Conservation (phyloP, 2,797 vertebrate species). For the Hippocampus kuda region DNA sequence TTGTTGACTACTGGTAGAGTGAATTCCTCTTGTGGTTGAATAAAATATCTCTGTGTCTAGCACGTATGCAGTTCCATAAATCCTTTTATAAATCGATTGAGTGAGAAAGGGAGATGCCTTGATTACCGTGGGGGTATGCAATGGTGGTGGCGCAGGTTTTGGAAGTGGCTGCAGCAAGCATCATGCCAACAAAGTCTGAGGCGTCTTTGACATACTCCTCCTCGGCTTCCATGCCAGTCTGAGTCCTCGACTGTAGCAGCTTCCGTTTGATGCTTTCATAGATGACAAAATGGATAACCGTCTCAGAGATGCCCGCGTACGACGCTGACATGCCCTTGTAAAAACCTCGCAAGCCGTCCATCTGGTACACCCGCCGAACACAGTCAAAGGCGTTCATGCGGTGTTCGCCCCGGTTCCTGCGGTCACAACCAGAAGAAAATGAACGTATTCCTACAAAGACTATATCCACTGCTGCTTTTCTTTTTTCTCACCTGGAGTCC, state of each 20-base stretch:
- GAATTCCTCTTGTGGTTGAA: no score
- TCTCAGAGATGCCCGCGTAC: constrained; percentile 98
- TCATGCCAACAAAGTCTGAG: constrained; percentile 94
- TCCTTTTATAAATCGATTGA: background rate
- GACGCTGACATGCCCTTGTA: constrained; percentile 98
- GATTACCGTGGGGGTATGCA: constrained; percentile 73
- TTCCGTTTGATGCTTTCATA: constrained; percentile 97
- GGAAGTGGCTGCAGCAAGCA: constrained; percentile 96
- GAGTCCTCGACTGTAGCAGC: constrained; percentile 76
- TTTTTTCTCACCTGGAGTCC: constrained; percentile 78
- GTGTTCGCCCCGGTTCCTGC: constrained; percentile 84
- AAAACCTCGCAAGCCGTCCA: constrained; percentile 89
- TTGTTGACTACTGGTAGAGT: no score
- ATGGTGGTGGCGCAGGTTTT: constrained; percentile 94
- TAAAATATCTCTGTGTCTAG: no score
- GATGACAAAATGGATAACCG: constrained; percentile 98
- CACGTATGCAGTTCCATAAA: no score
- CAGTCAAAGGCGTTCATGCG: constrained; percentile 91
- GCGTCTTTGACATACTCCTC: constrained; percentile 82
- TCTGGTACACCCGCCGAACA: constrained; percentile 81
- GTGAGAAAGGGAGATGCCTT: background rate
- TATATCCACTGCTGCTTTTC: background rate
- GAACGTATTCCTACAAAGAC: background rate
- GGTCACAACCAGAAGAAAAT: constrained; percentile 1
- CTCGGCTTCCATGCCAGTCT: constrained; percentile 76